Base-by-base conservation (phyloP, 1,140 invertebrate genomes). In the Pogonomyrmex barbatus region DNA sequence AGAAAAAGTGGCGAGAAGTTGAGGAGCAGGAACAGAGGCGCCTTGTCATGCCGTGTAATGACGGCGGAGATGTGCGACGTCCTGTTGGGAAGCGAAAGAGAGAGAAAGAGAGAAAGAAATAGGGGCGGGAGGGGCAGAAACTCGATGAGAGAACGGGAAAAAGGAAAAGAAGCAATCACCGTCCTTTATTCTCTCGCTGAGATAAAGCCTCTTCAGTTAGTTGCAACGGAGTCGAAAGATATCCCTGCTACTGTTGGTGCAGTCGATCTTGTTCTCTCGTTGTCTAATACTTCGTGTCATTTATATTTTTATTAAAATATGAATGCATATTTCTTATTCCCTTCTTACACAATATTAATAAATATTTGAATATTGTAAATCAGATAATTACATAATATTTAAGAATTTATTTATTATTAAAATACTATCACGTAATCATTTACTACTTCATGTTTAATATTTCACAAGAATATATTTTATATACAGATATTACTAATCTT, bases 31-130 rank as follows among this genome's bases (percentile, higher is more conserved):
- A 89, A 87, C 79, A 92, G 89, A 91, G 90, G 87, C 91, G 92
- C 92, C 88, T 89, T 90, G 93, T 94, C 93, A 93, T 93, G 93
- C 92, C 87, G 89, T 90, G 90, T 93, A 94, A 93, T 93, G 93
- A 94, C 91, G 93, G 88, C 87, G 78, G 33, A 85, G 86, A 78
- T 87, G 88, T 89, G 85, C 89, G 89, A 89, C 88, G 90, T 89
- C 88, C 85, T 86, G 76, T 85, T 75, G 76, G 52, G 45, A 24
- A 77, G 75, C 54, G 47, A 81, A 71, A 76, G 71, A 68, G 52
- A 87, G 83, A 85, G 30, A 63, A 52, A 68, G 65, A 5, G 52
- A n/a, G 33, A 24, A n/a, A 14, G 50, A 39, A n/a, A 39, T 24
- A 24, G 24, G 24, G 52, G 50, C 10, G 70, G 47, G 50, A 79